Evolutionary conservation across 2,113 vertebrate species (phyloP), one percentile per base, ranked within the genome.

Genomic region (Protobothrops flavoviridis): DNA sequence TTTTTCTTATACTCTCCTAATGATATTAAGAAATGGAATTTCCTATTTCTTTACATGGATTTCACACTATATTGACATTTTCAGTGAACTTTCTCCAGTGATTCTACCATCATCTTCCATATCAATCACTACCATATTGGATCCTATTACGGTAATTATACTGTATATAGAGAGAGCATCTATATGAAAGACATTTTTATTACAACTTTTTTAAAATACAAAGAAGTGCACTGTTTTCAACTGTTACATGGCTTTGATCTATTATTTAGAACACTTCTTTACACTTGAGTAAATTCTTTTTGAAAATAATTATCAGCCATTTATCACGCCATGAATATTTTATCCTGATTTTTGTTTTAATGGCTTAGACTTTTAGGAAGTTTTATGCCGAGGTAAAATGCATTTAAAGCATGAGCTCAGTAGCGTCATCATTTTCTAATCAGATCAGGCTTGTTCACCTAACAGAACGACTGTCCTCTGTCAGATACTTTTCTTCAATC

Each of bases 401-500:
- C 88, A 91, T 93, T 94, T 92, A 23, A n/a, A 5, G 10, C 86
- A 91, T 95, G 52, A 3, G 93, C 86, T 96, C 88, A 90, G 48
- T 92, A 93, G 95, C 92, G 94, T 93, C 94, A 95, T 96, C 88
- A 96, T 92, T 95, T 97, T 93, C 93, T 96, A 96, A 95, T 94
- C 89, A 95, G 95, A 94, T 94, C 90, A 96, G 52, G 74, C 93
- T 95, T 52, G 69, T 89, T 94, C 96, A 94, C 94, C 96, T 96
- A 95, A 90, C 85, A 91, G 93, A 94, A 96, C 92, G 90, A 93
- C 92, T 93, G 93, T 90, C 15, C 88, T 90, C 95, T 96, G 94
- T 90, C 94, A 95, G 92, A 89, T 43, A 85, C 21, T 45, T 91
- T 45, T 53, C 91, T 13, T 55, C 48, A 21, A 24, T 26, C 90